Evolutionary conservation across 1,140 invertebrate species (phyloP).

Genomic region (Drosophila nikananu): DNA sequence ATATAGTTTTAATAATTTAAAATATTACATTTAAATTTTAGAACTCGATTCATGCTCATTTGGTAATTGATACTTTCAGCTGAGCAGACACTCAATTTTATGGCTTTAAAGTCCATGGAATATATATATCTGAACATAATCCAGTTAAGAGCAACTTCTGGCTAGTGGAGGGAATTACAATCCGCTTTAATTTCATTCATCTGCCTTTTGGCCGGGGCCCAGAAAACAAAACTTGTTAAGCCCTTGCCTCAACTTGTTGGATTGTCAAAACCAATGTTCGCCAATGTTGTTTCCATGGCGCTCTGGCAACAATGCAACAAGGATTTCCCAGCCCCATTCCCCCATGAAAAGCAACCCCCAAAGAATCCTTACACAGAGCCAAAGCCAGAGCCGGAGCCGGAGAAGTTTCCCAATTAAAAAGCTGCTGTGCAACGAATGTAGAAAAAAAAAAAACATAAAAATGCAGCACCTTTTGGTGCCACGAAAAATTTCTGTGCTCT

Average conservation of each 20-base stretch:
- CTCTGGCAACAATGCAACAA: slow-evolving; percentile 42
- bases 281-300: slow-evolving; percentile 45
- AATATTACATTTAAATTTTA: too few relatives aligned
- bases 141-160: slow-evolving; percentile 34
- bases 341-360: not conserved
- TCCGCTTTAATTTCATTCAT: slow-evolving; percentile 39
- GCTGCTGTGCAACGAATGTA: slow-evolving; percentile 35
- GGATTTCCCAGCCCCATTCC: slow-evolving; percentile 1
- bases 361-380: slow-evolving; percentile 1
- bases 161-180: slow-evolving; percentile 9
- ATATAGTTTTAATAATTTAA: too few relatives aligned
- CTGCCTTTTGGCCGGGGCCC: slow-evolving; percentile 27
- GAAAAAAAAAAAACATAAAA: slow-evolving; percentile 24
- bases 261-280: slow-evolving; percentile 52
- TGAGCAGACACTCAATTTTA: slow-evolving; percentile 9
- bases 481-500: slow-evolving; percentile 37
- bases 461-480: slow-evolving; percentile 38
- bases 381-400: not conserved
- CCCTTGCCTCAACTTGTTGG: slow-evolving; percentile 47
- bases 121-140: slow-evolving; percentile 13
- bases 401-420: slow-evolving; percentile 70
- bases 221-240: slow-evolving; percentile 50
- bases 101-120: slow-evolving; percentile 8
- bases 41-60: not conserved
- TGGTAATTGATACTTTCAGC: slow-evolving; percentile 4